phyloP scores from a whole-genome alignment of 2,113 vertebrate genomes.

The Anarhynchus alexandrinus region DNA sequence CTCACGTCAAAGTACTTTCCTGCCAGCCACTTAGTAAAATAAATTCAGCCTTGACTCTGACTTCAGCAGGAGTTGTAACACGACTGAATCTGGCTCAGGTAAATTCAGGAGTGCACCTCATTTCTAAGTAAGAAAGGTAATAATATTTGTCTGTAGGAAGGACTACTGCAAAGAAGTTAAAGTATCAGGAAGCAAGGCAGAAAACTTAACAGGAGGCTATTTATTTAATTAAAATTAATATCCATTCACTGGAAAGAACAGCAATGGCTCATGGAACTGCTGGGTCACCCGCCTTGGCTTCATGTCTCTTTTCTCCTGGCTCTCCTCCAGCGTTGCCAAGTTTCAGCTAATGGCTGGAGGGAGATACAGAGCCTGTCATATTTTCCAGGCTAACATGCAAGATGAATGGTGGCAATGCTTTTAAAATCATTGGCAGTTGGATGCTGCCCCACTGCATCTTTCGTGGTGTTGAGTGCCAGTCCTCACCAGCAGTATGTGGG shows the following conservation, averaged over 20 bases:
- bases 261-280: conserved; percentile 11
- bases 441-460: not conserved
- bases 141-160: not conserved
- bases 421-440: not conserved
- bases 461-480: not conserved
- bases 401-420: conserved; percentile 17
- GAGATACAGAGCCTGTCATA: not conserved
- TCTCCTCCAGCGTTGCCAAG: not conserved
- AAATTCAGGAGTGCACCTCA: not conserved
- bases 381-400: not conserved
- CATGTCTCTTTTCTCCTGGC: not conserved
- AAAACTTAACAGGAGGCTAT: not conserved
- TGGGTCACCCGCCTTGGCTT: conserved; percentile 28
- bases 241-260: not conserved
- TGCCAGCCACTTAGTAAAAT: conserved; percentile 2
- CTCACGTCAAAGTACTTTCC: not conserved
- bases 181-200: not conserved
- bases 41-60: not conserved
- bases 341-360: not conserved
- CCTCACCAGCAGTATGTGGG: not conserved
- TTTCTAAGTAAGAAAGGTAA: not conserved
- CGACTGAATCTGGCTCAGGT: not conserved
- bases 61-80: not conserved
- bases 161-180: not conserved
- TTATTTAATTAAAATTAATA: conserved; percentile 38